phyloP scores from a whole-genome alignment of 2,113 vertebrate species.

The Dipodomys ordii region DNA sequence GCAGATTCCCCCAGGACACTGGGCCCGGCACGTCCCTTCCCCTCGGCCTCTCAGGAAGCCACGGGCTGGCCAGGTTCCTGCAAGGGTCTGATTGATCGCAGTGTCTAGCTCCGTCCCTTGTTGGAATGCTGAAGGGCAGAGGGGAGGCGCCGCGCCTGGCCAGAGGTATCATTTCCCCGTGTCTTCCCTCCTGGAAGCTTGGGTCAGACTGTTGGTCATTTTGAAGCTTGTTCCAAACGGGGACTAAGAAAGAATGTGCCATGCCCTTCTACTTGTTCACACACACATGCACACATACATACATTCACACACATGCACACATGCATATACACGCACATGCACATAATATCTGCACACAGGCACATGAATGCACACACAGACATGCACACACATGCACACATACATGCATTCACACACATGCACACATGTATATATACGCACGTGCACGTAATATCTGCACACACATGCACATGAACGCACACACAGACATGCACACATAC shows the following conservation, averaged over 20 bases:
- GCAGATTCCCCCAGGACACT: no score
- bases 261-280: conserved; percentile 54
- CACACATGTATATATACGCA: no score
- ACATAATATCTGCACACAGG: no score
- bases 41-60: neutral
- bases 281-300: no score
- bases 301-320: no score
- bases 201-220: neutral
- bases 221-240: neutral
- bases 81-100: accelerated
- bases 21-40: accelerated
- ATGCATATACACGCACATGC: no score
- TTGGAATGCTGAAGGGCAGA: neutral
- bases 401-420: no score
- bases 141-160: neutral
- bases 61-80: accelerated
- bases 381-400: no score
- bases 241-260: conserved; percentile 66
- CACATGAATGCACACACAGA: no score
- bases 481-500: no score
- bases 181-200: neutral
- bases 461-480: no score
- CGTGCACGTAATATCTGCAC: no score
- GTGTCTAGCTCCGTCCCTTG: neutral
- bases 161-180: accelerated